A percentile compares a stretch with the other conserved stretches of the same genome.
Conservation (phyloP, 1,140 invertebrate genomes). For the Periplaneta americana region DNA sequence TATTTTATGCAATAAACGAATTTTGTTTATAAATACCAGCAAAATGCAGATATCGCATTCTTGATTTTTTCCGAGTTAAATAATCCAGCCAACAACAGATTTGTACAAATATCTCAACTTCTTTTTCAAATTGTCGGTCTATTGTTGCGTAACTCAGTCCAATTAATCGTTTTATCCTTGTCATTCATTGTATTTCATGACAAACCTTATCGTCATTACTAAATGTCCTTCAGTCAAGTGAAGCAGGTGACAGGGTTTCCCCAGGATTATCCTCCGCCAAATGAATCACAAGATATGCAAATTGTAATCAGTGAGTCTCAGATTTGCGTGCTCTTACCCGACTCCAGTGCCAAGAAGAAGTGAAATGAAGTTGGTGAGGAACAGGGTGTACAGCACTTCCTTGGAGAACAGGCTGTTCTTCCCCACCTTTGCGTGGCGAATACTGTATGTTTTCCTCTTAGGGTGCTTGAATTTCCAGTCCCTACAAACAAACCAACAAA, state of each 20-base stretch:
- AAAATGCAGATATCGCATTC: too few relatives aligned
- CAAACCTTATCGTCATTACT: neutral
- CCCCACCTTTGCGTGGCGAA: conserved; percentile 74
- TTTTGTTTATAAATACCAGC: too few relatives aligned
- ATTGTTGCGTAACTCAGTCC: too few relatives aligned
- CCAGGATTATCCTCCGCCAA: neutral
- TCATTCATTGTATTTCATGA: neutral
- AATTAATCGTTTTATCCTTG: neutral
- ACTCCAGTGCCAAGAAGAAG: conserved; percentile 84
- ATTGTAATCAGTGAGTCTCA: neutral
- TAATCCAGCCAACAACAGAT: too few relatives aligned
- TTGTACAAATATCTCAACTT: too few relatives aligned
- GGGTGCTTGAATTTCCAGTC: conserved; percentile 79
- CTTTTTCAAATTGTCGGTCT: too few relatives aligned
- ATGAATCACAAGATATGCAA: neutral
- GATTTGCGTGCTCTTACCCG: conserved; percentile 53
- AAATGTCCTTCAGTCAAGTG: neutral
- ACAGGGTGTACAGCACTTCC: conserved; percentile 83
- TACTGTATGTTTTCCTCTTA: conserved; percentile 56
- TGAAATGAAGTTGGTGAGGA: conserved; percentile 85
- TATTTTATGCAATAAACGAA: too few relatives aligned
- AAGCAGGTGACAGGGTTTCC: neutral
- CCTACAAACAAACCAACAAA: conserved; percentile 47
- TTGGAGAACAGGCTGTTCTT: conserved; percentile 78
- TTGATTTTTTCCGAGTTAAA: too few relatives aligned